phyloP scores from a whole-genome alignment of 37 sponge, comb jelly and placozoan genomes.

The Spongilla lacustris region DNA sequence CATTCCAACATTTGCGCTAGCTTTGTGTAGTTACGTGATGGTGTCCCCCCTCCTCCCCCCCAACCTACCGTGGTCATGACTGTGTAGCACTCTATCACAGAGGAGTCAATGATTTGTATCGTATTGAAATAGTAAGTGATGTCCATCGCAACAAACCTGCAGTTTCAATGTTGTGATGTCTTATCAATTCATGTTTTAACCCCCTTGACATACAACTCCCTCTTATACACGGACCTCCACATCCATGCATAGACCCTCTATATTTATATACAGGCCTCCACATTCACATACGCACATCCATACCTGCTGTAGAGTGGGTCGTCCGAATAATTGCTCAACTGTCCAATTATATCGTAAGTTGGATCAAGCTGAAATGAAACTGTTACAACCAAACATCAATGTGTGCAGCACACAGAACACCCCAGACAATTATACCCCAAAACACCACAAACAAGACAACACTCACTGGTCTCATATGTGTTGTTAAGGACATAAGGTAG shows the following conservation, averaged over 20 bases:
- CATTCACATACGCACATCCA: background rate
- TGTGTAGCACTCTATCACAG: background rate
- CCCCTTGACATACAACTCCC: too few relatives aligned
- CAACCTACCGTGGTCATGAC: background rate
- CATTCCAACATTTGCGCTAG: too few relatives aligned
- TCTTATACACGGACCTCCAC: too few relatives aligned
- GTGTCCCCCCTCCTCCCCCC: too few relatives aligned
- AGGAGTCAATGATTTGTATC: background rate
- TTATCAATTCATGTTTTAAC: too few relatives aligned
- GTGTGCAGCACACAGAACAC: too few relatives aligned
- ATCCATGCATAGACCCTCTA: too few relatives aligned
- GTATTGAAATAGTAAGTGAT: background rate
- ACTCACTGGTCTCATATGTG: background rate
- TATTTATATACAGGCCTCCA: background rate
- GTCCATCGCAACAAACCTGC: background rate
- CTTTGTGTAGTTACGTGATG: too few relatives aligned
- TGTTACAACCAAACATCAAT: too few relatives aligned
- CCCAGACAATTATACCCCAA: background rate
- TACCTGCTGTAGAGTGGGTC: background rate
- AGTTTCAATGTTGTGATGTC: background rate
- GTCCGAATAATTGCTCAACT: background rate
- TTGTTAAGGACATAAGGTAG: conserved; percentile 20
- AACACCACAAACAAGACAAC: background rate
- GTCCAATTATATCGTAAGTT: background rate
- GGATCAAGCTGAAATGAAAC: background rate